These are phyloP conservation scores for Numenius arquata DNA, from an alignment of 2,113 vertebrate species.

Conservation along the genomic window DNA sequence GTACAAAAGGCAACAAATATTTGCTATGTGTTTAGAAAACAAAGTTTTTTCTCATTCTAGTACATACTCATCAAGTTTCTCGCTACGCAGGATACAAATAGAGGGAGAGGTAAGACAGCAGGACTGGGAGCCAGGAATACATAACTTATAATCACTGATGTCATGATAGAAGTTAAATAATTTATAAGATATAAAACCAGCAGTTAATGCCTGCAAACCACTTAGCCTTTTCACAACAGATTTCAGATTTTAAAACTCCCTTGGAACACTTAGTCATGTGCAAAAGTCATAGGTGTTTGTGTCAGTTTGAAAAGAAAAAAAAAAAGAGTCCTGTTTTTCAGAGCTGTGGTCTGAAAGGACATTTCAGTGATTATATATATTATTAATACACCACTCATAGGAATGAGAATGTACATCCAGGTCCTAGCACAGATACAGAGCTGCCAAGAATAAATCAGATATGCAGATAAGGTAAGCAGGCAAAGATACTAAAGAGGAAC, in stretches of 20 bases:
- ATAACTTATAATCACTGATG: neutral
- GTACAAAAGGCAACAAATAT: conserved; percentile 40
- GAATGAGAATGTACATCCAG: neutral
- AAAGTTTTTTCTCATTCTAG: neutral
- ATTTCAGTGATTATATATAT: neutral
- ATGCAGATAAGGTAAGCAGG: conserved; percentile 29
- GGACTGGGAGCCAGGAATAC: neutral
- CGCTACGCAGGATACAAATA: neutral
- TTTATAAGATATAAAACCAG: neutral
- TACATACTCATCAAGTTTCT: neutral
- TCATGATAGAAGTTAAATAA: neutral
- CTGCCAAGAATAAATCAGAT: conserved; percentile 50
- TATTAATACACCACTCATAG: neutral
- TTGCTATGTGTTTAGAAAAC: conserved; percentile 35
- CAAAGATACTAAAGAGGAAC: neutral
- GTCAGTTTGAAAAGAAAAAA: neutral
- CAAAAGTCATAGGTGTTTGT: neutral
- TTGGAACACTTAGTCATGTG: neutral
- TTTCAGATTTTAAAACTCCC: neutral
- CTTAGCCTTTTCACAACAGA: neutral
- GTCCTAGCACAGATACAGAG: neutral
- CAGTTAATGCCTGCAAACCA: neutral
- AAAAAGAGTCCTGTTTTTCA: neutral
- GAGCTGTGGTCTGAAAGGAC: neutral
- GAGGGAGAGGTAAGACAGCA: neutral